phyloP scores from a whole-genome alignment of 2,888 invertebrate genomes.

The Macrosiphum euphorbiae region DNA sequence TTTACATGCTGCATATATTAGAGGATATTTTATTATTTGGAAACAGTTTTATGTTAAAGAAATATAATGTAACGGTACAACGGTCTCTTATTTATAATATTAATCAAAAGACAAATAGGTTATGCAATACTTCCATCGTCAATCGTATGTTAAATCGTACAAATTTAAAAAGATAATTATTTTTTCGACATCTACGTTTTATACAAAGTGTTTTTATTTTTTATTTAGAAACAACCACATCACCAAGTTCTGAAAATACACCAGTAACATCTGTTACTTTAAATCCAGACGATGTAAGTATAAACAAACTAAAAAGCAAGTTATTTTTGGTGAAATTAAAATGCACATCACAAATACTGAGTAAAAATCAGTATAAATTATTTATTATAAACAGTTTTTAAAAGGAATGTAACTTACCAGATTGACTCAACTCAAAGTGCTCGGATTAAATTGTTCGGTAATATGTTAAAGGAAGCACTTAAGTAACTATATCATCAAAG shows the following conservation, averaged over 20 bases:
- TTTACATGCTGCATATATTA: constrained; percentile 49
- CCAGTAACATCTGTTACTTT: constrained; percentile 21
- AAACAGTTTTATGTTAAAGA: constrained; percentile 54
- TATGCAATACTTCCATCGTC: constrained; percentile 13
- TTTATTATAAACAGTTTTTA: neutral
- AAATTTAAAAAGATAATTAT: neutral
- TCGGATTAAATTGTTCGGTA: neutral
- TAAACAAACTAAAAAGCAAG: neutral
- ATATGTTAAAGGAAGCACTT: neutral
- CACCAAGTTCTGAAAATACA: constrained; percentile 27
- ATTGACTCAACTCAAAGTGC: neutral
- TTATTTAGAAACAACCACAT: constrained; percentile 32
- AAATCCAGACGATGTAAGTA: constrained; percentile 47
- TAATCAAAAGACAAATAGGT: neutral
- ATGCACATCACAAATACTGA: neutral
- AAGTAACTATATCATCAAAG: neutral
- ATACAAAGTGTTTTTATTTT: neutral
- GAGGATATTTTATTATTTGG: constrained; percentile 43
- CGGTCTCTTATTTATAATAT: neutral
- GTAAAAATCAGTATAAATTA: neutral
- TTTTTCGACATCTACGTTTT: neutral
- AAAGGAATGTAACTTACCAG: neutral
- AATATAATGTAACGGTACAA: constrained; percentile 57
- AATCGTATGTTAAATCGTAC: constrained; percentile 44
- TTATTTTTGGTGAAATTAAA: neutral